Conservation (phyloP, 2,113 vertebrate genomes). For the Cyanoliseus patagonus region DNA sequence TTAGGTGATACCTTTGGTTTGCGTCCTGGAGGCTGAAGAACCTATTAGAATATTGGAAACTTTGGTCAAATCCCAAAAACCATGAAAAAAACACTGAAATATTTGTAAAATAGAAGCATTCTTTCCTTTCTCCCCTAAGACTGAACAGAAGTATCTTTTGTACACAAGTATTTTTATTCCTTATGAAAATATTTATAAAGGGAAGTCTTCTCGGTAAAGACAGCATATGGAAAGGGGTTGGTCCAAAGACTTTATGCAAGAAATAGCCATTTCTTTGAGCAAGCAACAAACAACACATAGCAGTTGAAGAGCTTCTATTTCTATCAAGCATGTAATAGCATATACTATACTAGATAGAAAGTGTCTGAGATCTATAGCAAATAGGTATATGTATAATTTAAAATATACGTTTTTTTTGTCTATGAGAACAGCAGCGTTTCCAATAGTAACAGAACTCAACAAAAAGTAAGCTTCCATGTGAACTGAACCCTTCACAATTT, state of each 20-base stretch:
- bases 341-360: background rate
- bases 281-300: background rate
- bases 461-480: background rate
- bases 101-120: background rate
- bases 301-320: background rate
- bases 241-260: background rate
- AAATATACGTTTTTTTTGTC: background rate
- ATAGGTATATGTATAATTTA: background rate
- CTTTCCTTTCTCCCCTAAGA: background rate
- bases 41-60: background rate
- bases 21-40: background rate
- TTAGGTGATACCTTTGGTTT: background rate
- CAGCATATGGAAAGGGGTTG: background rate
- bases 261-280: background rate
- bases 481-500: background rate
- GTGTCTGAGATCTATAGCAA: background rate
- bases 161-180: background rate
- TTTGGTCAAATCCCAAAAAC: background rate
- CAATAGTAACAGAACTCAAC: background rate
- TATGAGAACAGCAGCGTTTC: background rate
- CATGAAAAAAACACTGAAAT: background rate
- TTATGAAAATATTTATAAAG: background rate
- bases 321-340: background rate
- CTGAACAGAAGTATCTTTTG: background rate
- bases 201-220: background rate